These are phyloP conservation scores for Bos taurus DNA, from an alignment of 2,113 vertebrate genomes.

Conservation along the genomic window DNA sequence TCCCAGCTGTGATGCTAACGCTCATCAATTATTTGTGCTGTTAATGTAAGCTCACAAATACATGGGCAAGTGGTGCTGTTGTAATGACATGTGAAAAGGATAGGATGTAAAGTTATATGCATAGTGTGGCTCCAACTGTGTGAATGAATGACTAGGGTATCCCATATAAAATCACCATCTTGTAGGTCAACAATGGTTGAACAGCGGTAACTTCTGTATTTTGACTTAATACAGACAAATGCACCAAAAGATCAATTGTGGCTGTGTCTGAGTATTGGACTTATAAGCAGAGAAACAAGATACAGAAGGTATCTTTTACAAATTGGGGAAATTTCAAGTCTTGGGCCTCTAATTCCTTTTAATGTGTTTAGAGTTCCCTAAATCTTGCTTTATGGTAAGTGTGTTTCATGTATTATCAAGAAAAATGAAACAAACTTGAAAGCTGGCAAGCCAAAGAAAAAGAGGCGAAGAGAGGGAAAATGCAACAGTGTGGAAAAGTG, in stretches of 20 bases:
- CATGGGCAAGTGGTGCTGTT: not conserved
- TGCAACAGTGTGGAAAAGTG: not conserved
- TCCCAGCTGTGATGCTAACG: slow-evolving; percentile 47
- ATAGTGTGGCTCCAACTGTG: not conserved
- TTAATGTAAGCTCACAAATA: slow-evolving; percentile 39
- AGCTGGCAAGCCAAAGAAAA: not conserved
- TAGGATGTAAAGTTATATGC: not conserved
- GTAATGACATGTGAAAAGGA: not conserved
- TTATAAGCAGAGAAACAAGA: not conserved
- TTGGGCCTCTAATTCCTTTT: not conserved
- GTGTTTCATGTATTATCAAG: not conserved
- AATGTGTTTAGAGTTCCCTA: not conserved
- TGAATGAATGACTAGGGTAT: not conserved
- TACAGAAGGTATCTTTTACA: not conserved
- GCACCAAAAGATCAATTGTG: not conserved
- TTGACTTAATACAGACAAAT: not conserved
- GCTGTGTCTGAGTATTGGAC: not conserved
- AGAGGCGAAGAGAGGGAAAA: not conserved
- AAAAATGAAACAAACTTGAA: slow-evolving; percentile 2
- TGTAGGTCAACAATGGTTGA: not conserved
- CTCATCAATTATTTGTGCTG: slow-evolving; percentile 72
- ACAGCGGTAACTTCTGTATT: not conserved
- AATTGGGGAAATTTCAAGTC: not conserved
- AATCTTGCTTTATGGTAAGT: not conserved
- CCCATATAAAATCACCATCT: not conserved